Base-by-base conservation (phyloP, 2,797 vertebrate genomes). In the Sebastes oblongus region DNA sequence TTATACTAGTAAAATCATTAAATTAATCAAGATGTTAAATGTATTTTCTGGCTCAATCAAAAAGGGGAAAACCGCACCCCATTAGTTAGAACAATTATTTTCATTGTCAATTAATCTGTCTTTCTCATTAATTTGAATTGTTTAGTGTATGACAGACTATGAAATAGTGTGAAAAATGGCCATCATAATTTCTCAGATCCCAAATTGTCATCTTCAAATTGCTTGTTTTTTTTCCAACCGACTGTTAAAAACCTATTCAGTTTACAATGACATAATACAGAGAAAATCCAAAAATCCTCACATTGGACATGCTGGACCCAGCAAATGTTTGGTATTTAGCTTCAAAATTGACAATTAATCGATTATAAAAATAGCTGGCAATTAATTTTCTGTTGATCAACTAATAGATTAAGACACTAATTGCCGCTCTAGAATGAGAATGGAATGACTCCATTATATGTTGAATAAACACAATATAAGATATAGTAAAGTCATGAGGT, bases 291-390 rank as follows among this genome's bases (percentile, higher is more conserved):
- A 6, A 68, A 22, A 67, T 66, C 46, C 30, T 56, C 9, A 25
- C 14, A 2, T 32, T 3, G 5, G 66, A 69, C 12, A 55, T 32
- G 20, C 25, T 22, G 2, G 20, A 24, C 20, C 22, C 16, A 69
- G 5, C 9, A 25, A 34, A 55, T 32, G 12, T 54, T 68, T 34
- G 8, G 29, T 29, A 55, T 14, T 34, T 34, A 0, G 39, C 39
- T 0, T 1, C 0, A 2, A 0, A 25, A 10, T 30, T 18, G 4
- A 27, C 39, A 42, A 42, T 16, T 42, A 42, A 46, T 8, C 6
- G 42, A 46, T 46, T 46, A 0, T 46, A 0, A 46, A 18, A 46
- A 46, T 46, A 39, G 68, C 32, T 34, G 13, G 8, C 22, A 52
- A 52, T 30, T 6, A 2, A 27, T 39, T 56, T 12, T 56, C 52